Evolutionary conservation across 2,797 vertebrate species (phyloP), one percentile per base, ranked within the genome.

Genomic region (Sciurus carolinensis): DNA sequence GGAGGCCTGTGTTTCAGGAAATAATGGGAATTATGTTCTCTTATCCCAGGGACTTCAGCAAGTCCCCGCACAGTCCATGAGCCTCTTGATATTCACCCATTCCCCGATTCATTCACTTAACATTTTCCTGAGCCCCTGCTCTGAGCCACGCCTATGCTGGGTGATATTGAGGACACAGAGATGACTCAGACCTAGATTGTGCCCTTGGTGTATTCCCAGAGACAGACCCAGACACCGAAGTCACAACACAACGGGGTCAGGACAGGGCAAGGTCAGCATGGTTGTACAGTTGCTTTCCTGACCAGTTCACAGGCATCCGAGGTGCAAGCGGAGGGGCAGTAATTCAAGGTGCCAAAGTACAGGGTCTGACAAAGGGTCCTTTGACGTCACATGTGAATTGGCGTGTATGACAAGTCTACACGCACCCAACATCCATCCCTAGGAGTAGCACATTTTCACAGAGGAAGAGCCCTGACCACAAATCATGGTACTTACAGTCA

Each of bases 141-240:
- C 84, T 59, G 50, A 90, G 67, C 95, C 85, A 81, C 44, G 6
- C 77, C 94, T 82, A 3, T 3, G 18, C 36, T 36, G 94, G 36
- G 73, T 62, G 87, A 82, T 39, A 54, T 17, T 72, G 82, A 95
- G 81, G 57, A 94, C 44, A 50, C 59, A 52, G 50, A 76, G 50
- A 73, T 82, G 94, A 97, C 81, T 95, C 95, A 95, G 91, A 81
- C 26, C 36, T 28, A 26, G 24, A 71, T 26, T 0, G 3, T 22
- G 50, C 72, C 66, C 33, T 87, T n/a, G 14, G 9, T 47, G 66
- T 57, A 42, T 73, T 91, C 94, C 82, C 93, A 79, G 52, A 93
- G 50, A 33, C 91, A 87, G 83, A 81, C 24, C 39, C 79, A 89
- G 77, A 87, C 22, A 6, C 14, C 1, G 15, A 88, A 67, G 42